phyloP scores from a whole-genome alignment of 2,113 vertebrate species.

The Capreolus pygargus region DNA sequence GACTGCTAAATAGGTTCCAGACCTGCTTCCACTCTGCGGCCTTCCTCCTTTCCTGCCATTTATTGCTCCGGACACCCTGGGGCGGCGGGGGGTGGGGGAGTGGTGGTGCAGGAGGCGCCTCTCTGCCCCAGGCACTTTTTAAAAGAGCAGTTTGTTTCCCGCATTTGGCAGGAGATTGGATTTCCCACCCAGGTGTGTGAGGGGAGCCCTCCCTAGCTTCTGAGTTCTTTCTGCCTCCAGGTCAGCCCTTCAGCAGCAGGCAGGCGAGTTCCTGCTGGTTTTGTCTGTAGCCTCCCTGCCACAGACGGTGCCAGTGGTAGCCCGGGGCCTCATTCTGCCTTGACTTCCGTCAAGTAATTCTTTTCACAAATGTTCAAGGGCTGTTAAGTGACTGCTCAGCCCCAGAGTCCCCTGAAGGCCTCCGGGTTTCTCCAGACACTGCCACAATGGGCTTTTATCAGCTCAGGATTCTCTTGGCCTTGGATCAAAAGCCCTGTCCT shows the following conservation, averaged over 20 bases:
- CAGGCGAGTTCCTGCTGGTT: constrained; percentile 5
- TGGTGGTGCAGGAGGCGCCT: not conserved
- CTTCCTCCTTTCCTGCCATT: constrained; percentile 59
- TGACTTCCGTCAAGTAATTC: constrained; percentile 50
- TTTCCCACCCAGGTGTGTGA: constrained; percentile 65
- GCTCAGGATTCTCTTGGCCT: not conserved
- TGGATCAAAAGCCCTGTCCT: not conserved
- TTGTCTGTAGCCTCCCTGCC: not conserved
- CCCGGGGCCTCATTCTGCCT: not conserved
- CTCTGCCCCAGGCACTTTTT: constrained; percentile 45
- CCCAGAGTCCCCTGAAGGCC: not conserved
- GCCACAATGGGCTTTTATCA: constrained; percentile 69
- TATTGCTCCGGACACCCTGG: constrained; percentile 38
- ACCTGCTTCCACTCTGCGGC: not conserved
- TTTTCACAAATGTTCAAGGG: constrained; percentile 59
- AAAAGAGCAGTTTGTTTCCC: constrained; percentile 56
- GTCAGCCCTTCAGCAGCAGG: not conserved
- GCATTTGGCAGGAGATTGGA: not conserved
- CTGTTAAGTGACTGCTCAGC: not conserved
- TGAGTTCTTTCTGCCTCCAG: not conserved
- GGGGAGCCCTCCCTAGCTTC: not conserved
- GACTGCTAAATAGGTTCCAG: constrained; percentile 72
- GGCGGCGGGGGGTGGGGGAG: accelerated
- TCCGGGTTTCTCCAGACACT: constrained; percentile 36
- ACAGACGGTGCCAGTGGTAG: not conserved